Conservation (phyloP, 2,888 invertebrate genomes). For the Drosophila melanosoma region DNA sequence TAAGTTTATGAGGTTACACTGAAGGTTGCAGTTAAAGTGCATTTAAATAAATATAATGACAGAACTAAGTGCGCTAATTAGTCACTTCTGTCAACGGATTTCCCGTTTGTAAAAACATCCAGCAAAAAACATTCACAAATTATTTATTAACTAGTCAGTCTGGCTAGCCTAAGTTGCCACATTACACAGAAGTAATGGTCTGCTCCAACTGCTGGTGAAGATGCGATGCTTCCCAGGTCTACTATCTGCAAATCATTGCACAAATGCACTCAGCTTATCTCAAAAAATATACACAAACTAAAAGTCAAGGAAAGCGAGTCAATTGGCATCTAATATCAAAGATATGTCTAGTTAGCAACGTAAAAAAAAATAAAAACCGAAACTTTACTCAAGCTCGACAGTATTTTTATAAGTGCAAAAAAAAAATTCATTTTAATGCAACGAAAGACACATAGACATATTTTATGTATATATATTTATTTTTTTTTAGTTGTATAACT, state of each 20-base stretch:
- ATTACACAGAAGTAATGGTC: neutral
- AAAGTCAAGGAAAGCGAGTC: conserved; percentile 56
- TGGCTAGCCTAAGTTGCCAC: neutral
- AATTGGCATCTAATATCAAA: conserved; percentile 29
- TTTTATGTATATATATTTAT: neutral
- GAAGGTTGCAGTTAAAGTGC: conserved; percentile 60
- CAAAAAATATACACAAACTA: conserved; percentile 64
- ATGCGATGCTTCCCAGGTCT: conserved; percentile 43
- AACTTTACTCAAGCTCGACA: conserved; percentile 1
- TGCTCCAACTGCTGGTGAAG: neutral
- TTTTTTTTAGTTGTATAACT: conserved; percentile 4
- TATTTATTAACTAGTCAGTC: conserved; percentile 69
- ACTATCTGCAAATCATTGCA: conserved; percentile 73
- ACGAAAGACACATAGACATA: neutral
- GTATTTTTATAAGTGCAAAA: conserved; percentile 9
- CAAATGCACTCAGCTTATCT: conserved; percentile 77
- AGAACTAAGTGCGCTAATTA: conserved; percentile 55
- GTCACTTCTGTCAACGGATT: conserved; percentile 47
- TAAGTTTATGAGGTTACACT: conserved; percentile 65
- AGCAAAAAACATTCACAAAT: conserved; percentile 40
- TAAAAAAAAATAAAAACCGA: conserved; percentile 49
- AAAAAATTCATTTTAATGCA: neutral
- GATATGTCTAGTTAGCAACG: conserved; percentile 54
- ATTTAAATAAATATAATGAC: conserved; percentile 49
- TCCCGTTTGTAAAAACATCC: conserved; percentile 61